Evolutionary conservation across 2,888 invertebrate species (phyloP), one percentile per base, ranked within the genome.

Genomic region (Lepas anatifera): DNA sequence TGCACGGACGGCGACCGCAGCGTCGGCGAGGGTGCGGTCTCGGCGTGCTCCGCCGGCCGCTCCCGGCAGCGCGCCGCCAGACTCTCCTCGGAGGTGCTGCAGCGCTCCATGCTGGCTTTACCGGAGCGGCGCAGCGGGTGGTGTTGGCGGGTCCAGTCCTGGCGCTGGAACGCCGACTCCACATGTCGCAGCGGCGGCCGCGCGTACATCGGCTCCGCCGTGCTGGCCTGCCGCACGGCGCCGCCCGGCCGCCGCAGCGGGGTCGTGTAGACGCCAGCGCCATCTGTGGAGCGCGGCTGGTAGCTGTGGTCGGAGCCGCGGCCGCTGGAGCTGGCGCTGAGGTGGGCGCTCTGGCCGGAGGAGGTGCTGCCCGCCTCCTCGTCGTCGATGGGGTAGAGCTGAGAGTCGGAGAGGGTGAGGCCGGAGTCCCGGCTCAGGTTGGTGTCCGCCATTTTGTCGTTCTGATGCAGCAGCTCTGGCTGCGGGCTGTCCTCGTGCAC

Each of bases 401-500:
- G 91, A 71, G 90, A 90, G 81, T 92, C 92, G 39, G 90, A 90
- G 71, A 91, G 82, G 3, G 91, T 92, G 71, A 92, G 81, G 0
- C 92, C 92, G 4, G 92, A 92, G 79, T 92, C 92, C 74, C 91
- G 83, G 75, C 90, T 90, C 22, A 92, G 81, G 74, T 81, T 82
- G 32, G 81, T 79, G 8, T 81, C 77, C 0, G 92, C 92, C 78
- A 89, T 83, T 77, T 89, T 89, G 77, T 88, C 76, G 67, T 73
- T 71, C 69, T 77, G 77, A 85, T 86, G 75, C 85, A 79, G 71
- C 74, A 79, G 75, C 63, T 80, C 80, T 16, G 79, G 81, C 79
- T 91, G 91, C 79, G 89, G 85, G 73, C 90, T 90, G 81, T 92
- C 92, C 11, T n/a, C n/a, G n/a, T n/a, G n/a, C n/a, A n/a, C n/a